phyloP scores from a whole-genome alignment of 92 coral and sea anemone species.

The Phenganax stokvisi region DNA sequence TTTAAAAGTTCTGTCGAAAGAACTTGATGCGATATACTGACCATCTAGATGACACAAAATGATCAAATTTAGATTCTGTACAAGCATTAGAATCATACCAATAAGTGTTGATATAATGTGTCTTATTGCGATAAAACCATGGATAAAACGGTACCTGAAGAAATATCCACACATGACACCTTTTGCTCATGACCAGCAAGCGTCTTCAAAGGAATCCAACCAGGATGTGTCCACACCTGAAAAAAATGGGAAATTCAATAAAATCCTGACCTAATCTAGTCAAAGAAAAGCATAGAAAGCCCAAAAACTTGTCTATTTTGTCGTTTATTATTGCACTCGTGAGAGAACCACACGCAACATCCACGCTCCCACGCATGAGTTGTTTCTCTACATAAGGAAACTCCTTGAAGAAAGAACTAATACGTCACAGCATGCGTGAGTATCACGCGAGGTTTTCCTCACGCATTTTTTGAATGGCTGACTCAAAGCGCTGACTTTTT shows the following conservation, averaged over 20 bases:
- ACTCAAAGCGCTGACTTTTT: no score
- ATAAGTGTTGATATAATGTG: not conserved
- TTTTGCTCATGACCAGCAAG: slow-evolving; percentile 95
- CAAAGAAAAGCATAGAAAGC: no score
- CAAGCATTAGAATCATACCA: not conserved
- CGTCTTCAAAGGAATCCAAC: slow-evolving; percentile 97
- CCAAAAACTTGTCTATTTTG: no score
- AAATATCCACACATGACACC: slow-evolving; percentile 89
- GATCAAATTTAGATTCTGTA: not conserved
- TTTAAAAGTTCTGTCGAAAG: slow-evolving; percentile 94
- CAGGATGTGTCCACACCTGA: slow-evolving; percentile 98
- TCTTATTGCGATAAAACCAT: not conserved
- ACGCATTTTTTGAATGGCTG: not conserved
- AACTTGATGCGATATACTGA: slow-evolving; percentile 83
- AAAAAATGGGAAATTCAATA: not conserved
- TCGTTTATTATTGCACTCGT: no score
- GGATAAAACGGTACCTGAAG: slow-evolving; percentile 60
- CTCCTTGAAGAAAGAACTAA: no score
- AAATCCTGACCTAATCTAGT: not conserved
- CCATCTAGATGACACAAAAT: slow-evolving; percentile 63
- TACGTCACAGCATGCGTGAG: no score
- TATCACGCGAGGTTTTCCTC: no score
- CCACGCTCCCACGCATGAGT: no score
- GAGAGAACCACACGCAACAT: no score
- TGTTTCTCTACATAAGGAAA: no score